Conservation (phyloP, 64 coral and sea anemone species). For the Actinia equina region DNA sequence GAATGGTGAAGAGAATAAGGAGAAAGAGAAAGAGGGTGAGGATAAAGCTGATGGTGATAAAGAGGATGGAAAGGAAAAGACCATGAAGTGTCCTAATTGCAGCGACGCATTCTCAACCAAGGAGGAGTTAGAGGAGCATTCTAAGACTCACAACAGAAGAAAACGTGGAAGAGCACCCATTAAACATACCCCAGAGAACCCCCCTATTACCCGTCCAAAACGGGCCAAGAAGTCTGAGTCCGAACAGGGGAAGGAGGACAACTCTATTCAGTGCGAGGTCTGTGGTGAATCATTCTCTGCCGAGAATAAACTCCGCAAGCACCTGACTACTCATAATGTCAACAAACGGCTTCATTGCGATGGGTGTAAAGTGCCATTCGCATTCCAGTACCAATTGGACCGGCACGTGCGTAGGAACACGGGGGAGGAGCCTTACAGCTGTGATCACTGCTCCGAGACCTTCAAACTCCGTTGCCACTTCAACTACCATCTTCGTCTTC, state of each 20-base stretch:
- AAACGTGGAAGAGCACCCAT: not conserved
- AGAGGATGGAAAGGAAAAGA: not conserved
- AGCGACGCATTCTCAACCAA: not conserved
- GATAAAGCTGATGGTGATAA: not conserved
- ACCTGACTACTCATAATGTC: conserved; percentile 17
- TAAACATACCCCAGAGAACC: not conserved
- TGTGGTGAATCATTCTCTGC: conserved; percentile 8
- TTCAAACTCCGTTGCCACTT: conserved; percentile 28
- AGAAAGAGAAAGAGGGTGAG: not conserved
- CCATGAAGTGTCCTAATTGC: not conserved
- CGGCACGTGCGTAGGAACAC: conserved; percentile 7
- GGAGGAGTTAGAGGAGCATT: not conserved
- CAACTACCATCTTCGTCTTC: conserved; percentile 24
- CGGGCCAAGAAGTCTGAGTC: not conserved
- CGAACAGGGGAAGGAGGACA: not conserved
- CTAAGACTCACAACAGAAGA: conserved; percentile 8
- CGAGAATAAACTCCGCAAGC: conserved; percentile 14
- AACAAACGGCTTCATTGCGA: conserved; percentile 21
- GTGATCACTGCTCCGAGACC: conserved; percentile 5
- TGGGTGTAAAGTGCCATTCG: conserved; percentile 15
- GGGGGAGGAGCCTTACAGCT: conserved; percentile 19
- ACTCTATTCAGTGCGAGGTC: conserved; percentile 1
- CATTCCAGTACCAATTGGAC: conserved; percentile 29
- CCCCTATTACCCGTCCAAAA: not conserved
- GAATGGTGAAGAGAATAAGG: not conserved